A percentile compares a stretch with the other conserved stretches of the same genome.
Evolutionary conservation across 1,140 invertebrate species (phyloP).

Genomic region (Hyles euphorbiae): DNA sequence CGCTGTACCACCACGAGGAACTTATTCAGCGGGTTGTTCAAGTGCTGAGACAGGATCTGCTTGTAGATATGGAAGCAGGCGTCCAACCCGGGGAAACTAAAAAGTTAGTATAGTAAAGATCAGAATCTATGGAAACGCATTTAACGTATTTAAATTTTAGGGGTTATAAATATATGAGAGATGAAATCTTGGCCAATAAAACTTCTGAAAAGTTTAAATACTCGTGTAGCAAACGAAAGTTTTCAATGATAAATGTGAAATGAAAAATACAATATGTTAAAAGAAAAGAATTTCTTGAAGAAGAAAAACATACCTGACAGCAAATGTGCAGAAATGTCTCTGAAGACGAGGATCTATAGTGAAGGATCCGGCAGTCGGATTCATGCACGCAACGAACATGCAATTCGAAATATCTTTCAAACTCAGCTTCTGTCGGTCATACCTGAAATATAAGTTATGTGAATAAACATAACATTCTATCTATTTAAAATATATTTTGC

Average conservation of each 20-base stretch:
- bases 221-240: no score
- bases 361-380: constrained; percentile 96
- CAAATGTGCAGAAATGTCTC: constrained; percentile 95
- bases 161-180: no score
- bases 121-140: not conserved
- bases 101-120: constrained; percentile 15
- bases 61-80: constrained; percentile 90
- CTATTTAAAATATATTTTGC: no score
- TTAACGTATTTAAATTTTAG: no score
- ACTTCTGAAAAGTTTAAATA: no score
- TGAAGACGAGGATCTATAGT: constrained; percentile 94
- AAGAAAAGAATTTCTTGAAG: no score
- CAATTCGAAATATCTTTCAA: constrained; percentile 96
- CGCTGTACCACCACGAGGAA: constrained; percentile 79
- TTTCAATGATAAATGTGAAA: no score
- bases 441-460: constrained; percentile 72
- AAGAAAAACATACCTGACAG: constrained; percentile 79
- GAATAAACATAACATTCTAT: no score
- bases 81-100: constrained; percentile 89
- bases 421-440: constrained; percentile 89
- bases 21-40: constrained; percentile 80
- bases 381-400: constrained; percentile 97
- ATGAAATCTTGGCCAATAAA: no score
- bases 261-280: no score
- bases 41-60: constrained; percentile 87